Evolutionary conservation across 2,888 invertebrate species (phyloP).

Genomic region (Netelia inedita): DNA sequence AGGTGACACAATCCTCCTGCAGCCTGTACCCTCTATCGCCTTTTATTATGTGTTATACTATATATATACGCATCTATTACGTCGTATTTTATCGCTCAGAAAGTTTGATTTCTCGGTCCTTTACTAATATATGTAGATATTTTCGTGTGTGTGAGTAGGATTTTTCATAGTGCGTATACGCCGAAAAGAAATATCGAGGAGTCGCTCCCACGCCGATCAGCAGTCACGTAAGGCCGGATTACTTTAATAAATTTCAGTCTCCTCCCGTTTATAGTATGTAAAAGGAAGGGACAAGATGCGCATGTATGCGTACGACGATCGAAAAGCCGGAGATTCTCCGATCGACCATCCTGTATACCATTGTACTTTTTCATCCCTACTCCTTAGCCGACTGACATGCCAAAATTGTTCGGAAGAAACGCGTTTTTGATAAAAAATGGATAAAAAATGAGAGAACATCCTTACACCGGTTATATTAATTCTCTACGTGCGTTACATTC

Average conservation of each 20-base stretch:
- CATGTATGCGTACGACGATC: slow-evolving; percentile 25
- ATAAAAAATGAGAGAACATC: slow-evolving; percentile 30
- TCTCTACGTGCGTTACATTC: too few relatives aligned
- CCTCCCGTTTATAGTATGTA: slow-evolving; percentile 36
- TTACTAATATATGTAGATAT: slow-evolving; percentile 1
- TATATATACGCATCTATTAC: slow-evolving; percentile 71
- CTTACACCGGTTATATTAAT: neutral
- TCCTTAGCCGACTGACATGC: neutral
- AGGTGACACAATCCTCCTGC: slow-evolving; percentile 80
- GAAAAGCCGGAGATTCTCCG: slow-evolving; percentile 41
- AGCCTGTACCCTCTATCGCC: slow-evolving; percentile 66
- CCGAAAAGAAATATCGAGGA: slow-evolving; percentile 77
- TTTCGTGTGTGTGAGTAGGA: neutral
- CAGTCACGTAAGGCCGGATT: slow-evolving; percentile 83
- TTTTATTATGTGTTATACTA: slow-evolving; percentile 74
- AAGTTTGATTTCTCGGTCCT: slow-evolving; percentile 82
- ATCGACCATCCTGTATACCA: slow-evolving; percentile 49
- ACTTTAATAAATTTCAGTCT: slow-evolving; percentile 81
- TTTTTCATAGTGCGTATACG: slow-evolving; percentile 25
- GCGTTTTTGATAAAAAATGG: slow-evolving; percentile 6
- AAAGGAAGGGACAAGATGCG: slow-evolving; percentile 29
- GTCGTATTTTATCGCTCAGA: slow-evolving; percentile 82
- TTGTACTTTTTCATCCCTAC: slow-evolving; percentile 34
- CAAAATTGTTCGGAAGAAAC: slow-evolving; percentile 14
- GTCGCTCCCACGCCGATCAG: slow-evolving; percentile 85